A percentile compares a stretch with the other conserved stretches of the same genome.
Conservation (phyloP, 2,888 invertebrate genomes). For the Sturmia bella region DNA sequence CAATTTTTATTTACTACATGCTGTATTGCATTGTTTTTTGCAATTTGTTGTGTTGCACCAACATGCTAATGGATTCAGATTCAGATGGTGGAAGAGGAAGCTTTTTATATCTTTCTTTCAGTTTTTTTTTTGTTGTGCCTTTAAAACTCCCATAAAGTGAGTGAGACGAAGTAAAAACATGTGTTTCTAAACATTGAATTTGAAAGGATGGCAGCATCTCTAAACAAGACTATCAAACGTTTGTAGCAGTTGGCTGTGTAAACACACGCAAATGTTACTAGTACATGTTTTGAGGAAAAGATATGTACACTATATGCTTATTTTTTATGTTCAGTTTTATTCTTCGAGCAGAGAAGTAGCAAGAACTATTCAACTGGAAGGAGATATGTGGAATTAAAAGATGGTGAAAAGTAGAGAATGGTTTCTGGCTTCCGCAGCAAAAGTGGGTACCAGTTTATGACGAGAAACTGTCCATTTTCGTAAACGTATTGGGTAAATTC, state of each 20-base stretch:
- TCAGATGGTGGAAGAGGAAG: conserved; percentile 53
- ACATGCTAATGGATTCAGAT: conserved; percentile 60
- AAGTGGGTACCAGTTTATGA: too few relatives aligned
- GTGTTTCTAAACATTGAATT: conserved; percentile 59
- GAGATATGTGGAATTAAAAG: conserved; percentile 9
- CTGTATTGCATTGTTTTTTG: conserved; percentile 21
- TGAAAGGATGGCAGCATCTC: conserved; percentile 46
- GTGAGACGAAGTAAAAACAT: conserved; percentile 55
- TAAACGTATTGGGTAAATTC: too few relatives aligned
- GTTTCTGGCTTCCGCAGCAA: too few relatives aligned
- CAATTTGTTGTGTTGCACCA: conserved; percentile 34
- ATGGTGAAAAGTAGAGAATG: too few relatives aligned
- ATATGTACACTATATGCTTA: conserved; percentile 10
- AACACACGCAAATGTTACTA: neutral
- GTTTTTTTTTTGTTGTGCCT: conserved; percentile 8
- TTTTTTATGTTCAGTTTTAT: neutral
- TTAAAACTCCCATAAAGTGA: conserved; percentile 47
- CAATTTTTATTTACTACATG: conserved; percentile 30
- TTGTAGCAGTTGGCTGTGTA: neutral
- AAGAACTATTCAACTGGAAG: conserved; percentile 1
- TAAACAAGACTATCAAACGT: conserved; percentile 31
- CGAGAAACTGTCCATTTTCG: too few relatives aligned
- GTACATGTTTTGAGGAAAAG: neutral
- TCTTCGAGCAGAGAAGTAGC: neutral
- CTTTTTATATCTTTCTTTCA: conserved; percentile 2